Conservation (phyloP, 2,888 invertebrate genomes). For the Galeopsomyia nigrocyanea region DNA sequence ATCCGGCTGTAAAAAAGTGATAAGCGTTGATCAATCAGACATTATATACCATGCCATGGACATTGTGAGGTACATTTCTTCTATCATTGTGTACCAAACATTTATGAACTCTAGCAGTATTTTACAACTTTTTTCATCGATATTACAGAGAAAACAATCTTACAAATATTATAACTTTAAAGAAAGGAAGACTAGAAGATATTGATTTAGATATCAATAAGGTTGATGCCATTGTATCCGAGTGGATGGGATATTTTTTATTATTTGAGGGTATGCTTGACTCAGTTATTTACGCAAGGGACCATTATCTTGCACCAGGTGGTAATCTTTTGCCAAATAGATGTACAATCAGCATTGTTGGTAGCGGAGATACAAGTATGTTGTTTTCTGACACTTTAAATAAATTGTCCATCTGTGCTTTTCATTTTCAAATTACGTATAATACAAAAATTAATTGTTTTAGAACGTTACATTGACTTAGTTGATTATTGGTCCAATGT, state of each 20-base stretch:
- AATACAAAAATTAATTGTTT: slow-evolving; percentile 53
- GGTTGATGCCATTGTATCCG: slow-evolving; percentile 94
- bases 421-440: slow-evolving; percentile 7
- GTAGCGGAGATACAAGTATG: slow-evolving; percentile 80
- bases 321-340: slow-evolving; percentile 88
- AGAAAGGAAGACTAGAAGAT: slow-evolving; percentile 91
- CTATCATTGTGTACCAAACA: not conserved
- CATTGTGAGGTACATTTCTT: slow-evolving; percentile 79
- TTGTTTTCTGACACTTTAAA: slow-evolving; percentile 22
- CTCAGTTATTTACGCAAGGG: slow-evolving; percentile 90
- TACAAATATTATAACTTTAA: slow-evolving; percentile 79
- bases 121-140: slow-evolving; percentile 32
- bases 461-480: slow-evolving; percentile 78
- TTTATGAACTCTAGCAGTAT: slow-evolving; percentile 2
- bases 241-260: slow-evolving; percentile 99
- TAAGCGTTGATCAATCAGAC: slow-evolving; percentile 96
- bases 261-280: slow-evolving; percentile 98
- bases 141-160: slow-evolving; percentile 80
- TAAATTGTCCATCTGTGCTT: not conserved
- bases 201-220: slow-evolving; percentile 81
- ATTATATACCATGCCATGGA: slow-evolving; percentile 96
- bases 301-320: slow-evolving; percentile 81
- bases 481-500: slow-evolving; percentile 94
- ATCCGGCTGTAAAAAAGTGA: slow-evolving; percentile 91
- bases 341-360: slow-evolving; percentile 86